These are phyloP conservation scores for Erythrocercus mccallii DNA, from an alignment of 2,113 vertebrate genomes.

Conservation along the genomic window DNA sequence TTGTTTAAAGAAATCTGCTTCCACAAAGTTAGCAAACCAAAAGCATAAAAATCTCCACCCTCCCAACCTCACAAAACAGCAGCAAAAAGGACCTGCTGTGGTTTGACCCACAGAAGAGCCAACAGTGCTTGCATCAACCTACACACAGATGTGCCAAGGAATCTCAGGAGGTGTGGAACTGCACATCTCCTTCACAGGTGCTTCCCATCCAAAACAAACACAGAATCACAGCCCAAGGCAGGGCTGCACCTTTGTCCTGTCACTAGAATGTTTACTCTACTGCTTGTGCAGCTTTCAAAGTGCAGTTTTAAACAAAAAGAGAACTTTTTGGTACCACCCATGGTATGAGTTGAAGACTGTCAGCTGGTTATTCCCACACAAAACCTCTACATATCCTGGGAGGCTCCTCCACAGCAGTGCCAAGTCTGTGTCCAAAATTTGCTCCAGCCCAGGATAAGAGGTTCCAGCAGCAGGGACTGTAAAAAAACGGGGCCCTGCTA, in stretches of 20 bases:
- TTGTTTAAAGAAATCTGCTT: background rate
- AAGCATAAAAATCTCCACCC: background rate
- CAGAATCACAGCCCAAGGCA: background rate
- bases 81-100: background rate
- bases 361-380: background rate
- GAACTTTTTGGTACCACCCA: background rate
- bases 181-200: background rate
- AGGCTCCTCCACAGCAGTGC: background rate
- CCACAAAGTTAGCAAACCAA: background rate
- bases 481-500: background rate
- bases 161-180: background rate
- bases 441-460: background rate
- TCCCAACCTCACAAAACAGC: background rate
- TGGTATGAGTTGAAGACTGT: background rate
- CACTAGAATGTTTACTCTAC: background rate
- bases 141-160: background rate
- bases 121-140: background rate
- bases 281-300: background rate
- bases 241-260: background rate
- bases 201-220: background rate
- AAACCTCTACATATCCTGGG: background rate
- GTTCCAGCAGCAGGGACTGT: background rate
- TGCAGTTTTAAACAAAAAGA: background rate
- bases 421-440: background rate
- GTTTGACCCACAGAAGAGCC: background rate